Percentiles rank a stretch among this genome's conserved stretches.
Evolutionary conservation across 2,888 invertebrate genomes (phyloP).

Genomic region (Slavum lentiscoides): DNA sequence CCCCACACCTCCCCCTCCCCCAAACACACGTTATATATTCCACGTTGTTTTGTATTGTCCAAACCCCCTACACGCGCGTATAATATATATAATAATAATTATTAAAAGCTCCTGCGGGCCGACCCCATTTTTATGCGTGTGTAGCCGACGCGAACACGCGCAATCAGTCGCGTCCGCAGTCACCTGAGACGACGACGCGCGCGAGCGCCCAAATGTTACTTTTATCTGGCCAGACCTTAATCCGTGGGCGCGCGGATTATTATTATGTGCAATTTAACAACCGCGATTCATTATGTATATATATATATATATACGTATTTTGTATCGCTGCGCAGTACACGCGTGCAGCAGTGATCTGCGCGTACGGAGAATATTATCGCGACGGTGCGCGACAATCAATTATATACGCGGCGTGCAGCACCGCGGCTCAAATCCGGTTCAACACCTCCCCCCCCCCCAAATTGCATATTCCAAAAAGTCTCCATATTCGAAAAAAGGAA

Average conservation of each 20-base stretch:
- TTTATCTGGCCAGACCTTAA: constrained; percentile 49
- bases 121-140: not conserved
- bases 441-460: no score
- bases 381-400: not conserved
- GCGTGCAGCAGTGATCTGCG: no score
- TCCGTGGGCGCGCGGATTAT: constrained; percentile 35
- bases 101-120: constrained; percentile 37
- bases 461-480: no score
- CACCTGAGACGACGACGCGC: constrained; percentile 53
- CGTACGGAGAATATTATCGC: no score
- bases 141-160: constrained; percentile 1
- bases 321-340: not conserved
- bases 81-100: constrained; percentile 6
- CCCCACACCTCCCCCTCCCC: no score
- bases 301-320: not conserved
- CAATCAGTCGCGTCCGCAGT: constrained; percentile 8
- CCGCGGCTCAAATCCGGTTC: no score
- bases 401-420: no score
- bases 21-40: not conserved
- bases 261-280: constrained; percentile 49
- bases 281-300: constrained; percentile 17
- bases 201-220: constrained; percentile 42
- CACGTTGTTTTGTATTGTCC: constrained; percentile 24
- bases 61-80: constrained; percentile 6
- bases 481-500: no score